phyloP scores from a whole-genome alignment of 2,797 vertebrate species.

The Tapera naevia region DNA sequence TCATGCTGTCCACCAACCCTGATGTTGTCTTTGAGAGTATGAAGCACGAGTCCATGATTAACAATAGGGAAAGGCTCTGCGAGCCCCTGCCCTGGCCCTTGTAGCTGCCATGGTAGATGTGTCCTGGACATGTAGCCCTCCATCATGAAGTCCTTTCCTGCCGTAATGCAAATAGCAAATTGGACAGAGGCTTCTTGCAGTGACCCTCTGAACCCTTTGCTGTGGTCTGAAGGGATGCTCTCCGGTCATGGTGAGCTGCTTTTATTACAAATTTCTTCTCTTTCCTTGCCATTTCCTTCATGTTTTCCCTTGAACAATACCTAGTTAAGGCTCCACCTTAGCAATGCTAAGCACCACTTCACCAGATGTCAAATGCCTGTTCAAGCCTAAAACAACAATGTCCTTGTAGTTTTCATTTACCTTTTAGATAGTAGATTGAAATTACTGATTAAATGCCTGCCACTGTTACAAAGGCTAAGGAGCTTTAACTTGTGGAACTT shows the following conservation, averaged over 20 bases:
- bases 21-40: not conserved
- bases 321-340: not conserved
- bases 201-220: not conserved
- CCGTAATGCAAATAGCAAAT: not conserved
- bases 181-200: fast-evolving
- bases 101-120: not conserved
- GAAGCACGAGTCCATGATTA: not conserved
- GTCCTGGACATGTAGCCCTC: not conserved
- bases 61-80: not conserved
- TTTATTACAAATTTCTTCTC: not conserved
- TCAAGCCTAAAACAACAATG: not conserved
- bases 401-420: not conserved
- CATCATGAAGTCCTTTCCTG: not conserved
- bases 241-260: not conserved
- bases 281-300: not conserved
- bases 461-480: not conserved
- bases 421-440: not conserved
- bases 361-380: not conserved
- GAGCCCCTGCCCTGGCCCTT: not conserved
- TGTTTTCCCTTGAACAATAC: not conserved
- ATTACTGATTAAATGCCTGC: not conserved
- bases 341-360: not conserved
- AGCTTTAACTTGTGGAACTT: not conserved
- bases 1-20: not conserved
- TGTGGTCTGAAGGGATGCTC: not conserved